Percentiles rank a stretch among this genome's conserved stretches.
Evolutionary conservation across 2,888 invertebrate genomes (phyloP).

Genomic region (Napeogenes inachia): DNA sequence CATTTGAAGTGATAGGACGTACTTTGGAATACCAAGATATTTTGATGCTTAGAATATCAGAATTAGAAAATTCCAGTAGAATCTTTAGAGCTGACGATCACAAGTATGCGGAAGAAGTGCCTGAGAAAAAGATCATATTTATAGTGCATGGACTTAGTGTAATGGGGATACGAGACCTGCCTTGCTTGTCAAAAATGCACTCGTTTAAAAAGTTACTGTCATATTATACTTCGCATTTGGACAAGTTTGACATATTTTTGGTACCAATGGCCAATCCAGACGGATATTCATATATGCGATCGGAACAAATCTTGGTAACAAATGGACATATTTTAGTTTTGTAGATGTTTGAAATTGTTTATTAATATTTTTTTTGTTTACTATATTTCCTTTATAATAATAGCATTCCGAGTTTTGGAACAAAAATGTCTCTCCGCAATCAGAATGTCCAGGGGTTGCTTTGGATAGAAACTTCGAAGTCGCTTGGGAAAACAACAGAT

Average conservation of each 20-base stretch:
- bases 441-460: constrained; percentile 52
- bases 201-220: constrained; percentile 41
- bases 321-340: constrained; percentile 12
- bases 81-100: constrained; percentile 43
- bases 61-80: constrained; percentile 25
- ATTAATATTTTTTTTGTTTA: background rate
- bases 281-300: constrained; percentile 35
- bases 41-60: constrained; percentile 46
- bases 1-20: constrained; percentile 44
- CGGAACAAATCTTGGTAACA: constrained; percentile 7
- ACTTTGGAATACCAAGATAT: constrained; percentile 60
- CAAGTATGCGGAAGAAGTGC: constrained; percentile 49
- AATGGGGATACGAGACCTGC: constrained; percentile 42
- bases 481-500: constrained; percentile 43
- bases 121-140: constrained; percentile 59
- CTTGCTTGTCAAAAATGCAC: constrained; percentile 30
- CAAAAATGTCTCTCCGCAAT: constrained; percentile 56
- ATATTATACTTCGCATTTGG: constrained; percentile 51
- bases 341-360: background rate
- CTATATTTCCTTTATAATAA: background rate
- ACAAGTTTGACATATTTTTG: constrained; percentile 61
- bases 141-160: constrained; percentile 60
- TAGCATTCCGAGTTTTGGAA: constrained; percentile 31
- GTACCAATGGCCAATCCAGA: constrained; percentile 68
- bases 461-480: constrained; percentile 66